Base-by-base conservation (phyloP, 2,113 vertebrate species). In the Neolamprologus modestus region DNA sequence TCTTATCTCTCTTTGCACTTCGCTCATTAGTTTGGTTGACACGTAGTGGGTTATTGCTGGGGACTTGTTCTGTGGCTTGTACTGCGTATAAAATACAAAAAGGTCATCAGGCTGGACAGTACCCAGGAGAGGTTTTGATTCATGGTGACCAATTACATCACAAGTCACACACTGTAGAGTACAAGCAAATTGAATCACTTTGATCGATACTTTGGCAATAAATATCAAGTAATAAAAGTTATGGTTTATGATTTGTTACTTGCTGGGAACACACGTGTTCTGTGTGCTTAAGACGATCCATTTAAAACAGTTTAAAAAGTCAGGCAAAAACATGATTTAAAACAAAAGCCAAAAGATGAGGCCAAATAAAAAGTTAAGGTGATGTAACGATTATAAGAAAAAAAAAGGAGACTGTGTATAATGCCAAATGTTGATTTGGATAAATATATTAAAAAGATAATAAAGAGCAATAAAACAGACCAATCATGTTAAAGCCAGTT, bases 381-480 rank as follows among this genome's bases (percentile, higher is more conserved):
- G 17, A 66, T 12, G 6, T n/a, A 66, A 66, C 3, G 6, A 66
- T 19, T 35, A 33, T 19, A 4, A 57, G 13, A 5, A 57, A 35
- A 12, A 3, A 63, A 63, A 63, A 28, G 3, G 26, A 57, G 55
- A 61, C 57, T 31, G 57, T 61, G 57, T 31, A 19, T 33, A 6
- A 33, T 33, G 57, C 5, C 8, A 61, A 33, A 61, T 61, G 8
- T 33, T 31, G 14, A 19, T 33, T 61, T 33, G 57, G 14, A 61
- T 61, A 33, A 33, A 17, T 6, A 10, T 9, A 31, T 61, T 4
- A 6, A 61, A 63, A 19, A 0, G 0, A 33, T 10, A 63, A 63
- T 4, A 63, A 61, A 19, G 9, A 10, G 28, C 16, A 63, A 10
- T 19, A 19, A 61, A 61, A 61, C 16, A 33, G 16, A 10, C 5